Evolutionary conservation across 2,797 vertebrate species (phyloP), one percentile per base, ranked within the genome.

Genomic region (Myoxocephalus aenaeus): DNA sequence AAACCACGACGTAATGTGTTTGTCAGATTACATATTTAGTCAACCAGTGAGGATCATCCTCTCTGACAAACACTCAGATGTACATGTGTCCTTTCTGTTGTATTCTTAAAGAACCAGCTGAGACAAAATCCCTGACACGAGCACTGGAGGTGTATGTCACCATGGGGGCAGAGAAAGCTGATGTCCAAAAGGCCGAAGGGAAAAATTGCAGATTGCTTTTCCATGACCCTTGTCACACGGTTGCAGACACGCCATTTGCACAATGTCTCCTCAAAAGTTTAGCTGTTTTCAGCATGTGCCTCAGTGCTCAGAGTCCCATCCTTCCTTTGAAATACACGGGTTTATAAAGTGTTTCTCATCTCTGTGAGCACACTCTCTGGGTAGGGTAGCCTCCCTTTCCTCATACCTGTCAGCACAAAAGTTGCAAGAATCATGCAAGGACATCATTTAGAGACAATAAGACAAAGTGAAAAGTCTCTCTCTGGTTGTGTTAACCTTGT

Each of bases 21-120:
- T 76, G 63, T 58, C 69, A 80, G 73, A 83, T 82, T 56, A 58
- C 42, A 71, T 40, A 61, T 84, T 78, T 65, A 69, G 34, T 27
- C 10, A 80, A 44, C 68, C 22, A 4, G 17, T 71, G 61, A 36
- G 63, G 34, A 56, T 78, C 20, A 61, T 73, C 59, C 40, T 50
- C 40, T 25, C 53, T 62, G 32, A 65, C 8, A 17, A 36, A 59
- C 57, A 1, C n/a, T 22, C 57, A 2, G 5, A 67, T 65, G 8
- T 2, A 42, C 51, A 42, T 13, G 12, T 40, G 62, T 44, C 3
- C 14, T 66, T 64, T 44, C 10, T 32, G 13, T 51, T 70, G 10
- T 32, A 22, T 58, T 5, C 12, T 59, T 44, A 13, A n/a, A 1
- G 65, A 22, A 22, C 36, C 46, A 54, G 48, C 62, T 68, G 27